Conservation (phyloP, 2,888 invertebrate genomes). For the Siphlonurus alternatus region DNA sequence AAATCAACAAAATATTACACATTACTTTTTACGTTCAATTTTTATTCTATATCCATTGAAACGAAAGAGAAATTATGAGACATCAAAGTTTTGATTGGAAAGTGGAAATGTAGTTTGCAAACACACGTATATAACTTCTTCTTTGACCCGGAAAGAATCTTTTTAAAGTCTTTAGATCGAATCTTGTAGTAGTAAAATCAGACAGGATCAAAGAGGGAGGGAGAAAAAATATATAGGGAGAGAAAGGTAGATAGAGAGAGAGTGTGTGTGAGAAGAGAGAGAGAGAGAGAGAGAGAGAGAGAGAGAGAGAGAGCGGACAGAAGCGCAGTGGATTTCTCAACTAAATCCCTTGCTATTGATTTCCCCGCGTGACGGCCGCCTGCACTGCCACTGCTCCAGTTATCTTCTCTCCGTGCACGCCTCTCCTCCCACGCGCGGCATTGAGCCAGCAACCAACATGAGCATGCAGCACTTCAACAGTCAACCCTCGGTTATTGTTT, state of each 20-base stretch:
- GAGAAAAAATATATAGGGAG: not conserved
- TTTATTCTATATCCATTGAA: too few species aligned
- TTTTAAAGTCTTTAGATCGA: not conserved
- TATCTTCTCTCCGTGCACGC: not conserved
- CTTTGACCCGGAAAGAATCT: not conserved
- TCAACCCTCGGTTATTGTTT: too few species aligned
- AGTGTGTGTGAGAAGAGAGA: not conserved
- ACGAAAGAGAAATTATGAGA: too few species aligned
- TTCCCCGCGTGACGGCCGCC: not conserved
- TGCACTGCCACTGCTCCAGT: not conserved
- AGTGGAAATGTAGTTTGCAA: not conserved
- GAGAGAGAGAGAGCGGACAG: not conserved
- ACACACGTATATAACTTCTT: not conserved
- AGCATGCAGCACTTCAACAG: too few species aligned
- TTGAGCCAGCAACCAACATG: too few species aligned
- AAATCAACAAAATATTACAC: too few species aligned
- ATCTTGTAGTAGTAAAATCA: not conserved
- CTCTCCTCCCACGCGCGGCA: too few species aligned
- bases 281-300: not conserved
- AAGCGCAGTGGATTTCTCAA: not conserved
- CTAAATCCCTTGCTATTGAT: not conserved
- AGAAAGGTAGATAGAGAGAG: not conserved
- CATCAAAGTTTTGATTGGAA: not conserved
- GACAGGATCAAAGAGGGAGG: too few species aligned
- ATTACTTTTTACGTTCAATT: too few species aligned